Base-by-base conservation (phyloP, 2,113 vertebrate species). In the Alethe castanea region DNA sequence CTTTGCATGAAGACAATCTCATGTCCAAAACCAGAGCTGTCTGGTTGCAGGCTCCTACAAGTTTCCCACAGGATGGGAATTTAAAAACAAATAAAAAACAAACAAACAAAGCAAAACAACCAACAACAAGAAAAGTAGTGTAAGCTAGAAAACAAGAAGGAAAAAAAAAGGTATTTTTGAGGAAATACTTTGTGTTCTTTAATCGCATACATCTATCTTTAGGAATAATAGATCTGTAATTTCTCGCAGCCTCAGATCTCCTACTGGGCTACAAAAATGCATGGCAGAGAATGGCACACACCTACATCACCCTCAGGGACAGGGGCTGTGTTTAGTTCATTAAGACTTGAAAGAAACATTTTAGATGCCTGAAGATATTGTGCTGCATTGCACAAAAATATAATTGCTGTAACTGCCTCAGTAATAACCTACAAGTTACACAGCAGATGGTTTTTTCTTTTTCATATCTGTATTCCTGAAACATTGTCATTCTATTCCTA, bases 221-320 rank as follows among this genome's bases (percentile, higher is more conserved):
- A 73, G 23, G 8, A 8, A 19, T 76, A 53, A 70, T 2, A 86
- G n/a, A 80, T 11, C 24, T 71, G 8, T 33, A 72, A 23, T 28
- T 47, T 81, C 61, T 82, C 12, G 2, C 29, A 92, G 19, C 3
- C 57, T 35, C 23, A 76, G 28, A 79, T 40, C 38, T 47, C 33
- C 40, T 59, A 40, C 26, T 14, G 11, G 61, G 53, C n/a, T 66
- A 64, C 60, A 67, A 81, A 81, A 42, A 57, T 1, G 5, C 12
- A 29, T 3, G 31, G 52, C 19, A 72, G 40, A 90, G 56, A 79
- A 61, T 16, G 19, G 45, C 29, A 74, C 15, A 40, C 0, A 0
- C 19, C 53, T 79, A 56, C 66, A 31, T 15, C 40, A 57, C 40
- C 42, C 28, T 56, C 28, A 83, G 62, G 36, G 70, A 62, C 42